These are phyloP conservation scores for Cephus pulcher DNA, from an alignment of 2,888 invertebrate species.

Conservation along the genomic window DNA sequence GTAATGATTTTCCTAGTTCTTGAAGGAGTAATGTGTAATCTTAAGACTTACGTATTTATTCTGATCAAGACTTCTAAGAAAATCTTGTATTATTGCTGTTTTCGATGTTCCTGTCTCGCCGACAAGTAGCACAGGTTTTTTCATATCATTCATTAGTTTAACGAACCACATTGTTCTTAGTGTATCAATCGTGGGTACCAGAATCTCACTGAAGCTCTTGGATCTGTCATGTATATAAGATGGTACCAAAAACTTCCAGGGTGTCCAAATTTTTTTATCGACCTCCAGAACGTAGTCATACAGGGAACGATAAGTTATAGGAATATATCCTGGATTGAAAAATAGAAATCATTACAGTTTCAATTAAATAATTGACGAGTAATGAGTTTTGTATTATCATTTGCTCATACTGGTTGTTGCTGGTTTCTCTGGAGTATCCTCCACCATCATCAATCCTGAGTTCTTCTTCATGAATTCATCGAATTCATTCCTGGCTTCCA, in stretches of 20 bases:
- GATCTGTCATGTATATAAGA: slow-evolving; percentile 79
- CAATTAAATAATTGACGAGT: neutral
- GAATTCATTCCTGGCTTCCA: slow-evolving; percentile 77
- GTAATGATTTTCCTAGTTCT: neutral
- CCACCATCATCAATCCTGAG: slow-evolving; percentile 76
- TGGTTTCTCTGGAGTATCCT: slow-evolving; percentile 74
- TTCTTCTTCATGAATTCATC: slow-evolving; percentile 84
- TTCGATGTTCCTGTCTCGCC: slow-evolving; percentile 95
- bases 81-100: slow-evolving; percentile 88
- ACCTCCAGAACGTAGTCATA: slow-evolving; percentile 87
- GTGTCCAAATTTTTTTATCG: slow-evolving; percentile 78
- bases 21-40: neutral
- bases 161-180: slow-evolving; percentile 84
- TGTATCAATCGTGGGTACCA: slow-evolving; percentile 92
- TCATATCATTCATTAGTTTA: slow-evolving; percentile 79
- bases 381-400: neutral
- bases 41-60: slow-evolving; percentile 73
- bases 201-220: slow-evolving; percentile 82
- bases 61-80: slow-evolving; percentile 77
- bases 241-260: slow-evolving; percentile 87
- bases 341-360: slow-evolving; percentile 4
- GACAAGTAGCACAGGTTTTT: slow-evolving; percentile 84
- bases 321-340: slow-evolving; percentile 74
- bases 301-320: slow-evolving; percentile 76
- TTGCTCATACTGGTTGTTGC: slow-evolving; percentile 71